phyloP scores from a whole-genome alignment of 37 sponge, comb jelly and placozoan species.

The Aplysina aerophoba region DNA sequence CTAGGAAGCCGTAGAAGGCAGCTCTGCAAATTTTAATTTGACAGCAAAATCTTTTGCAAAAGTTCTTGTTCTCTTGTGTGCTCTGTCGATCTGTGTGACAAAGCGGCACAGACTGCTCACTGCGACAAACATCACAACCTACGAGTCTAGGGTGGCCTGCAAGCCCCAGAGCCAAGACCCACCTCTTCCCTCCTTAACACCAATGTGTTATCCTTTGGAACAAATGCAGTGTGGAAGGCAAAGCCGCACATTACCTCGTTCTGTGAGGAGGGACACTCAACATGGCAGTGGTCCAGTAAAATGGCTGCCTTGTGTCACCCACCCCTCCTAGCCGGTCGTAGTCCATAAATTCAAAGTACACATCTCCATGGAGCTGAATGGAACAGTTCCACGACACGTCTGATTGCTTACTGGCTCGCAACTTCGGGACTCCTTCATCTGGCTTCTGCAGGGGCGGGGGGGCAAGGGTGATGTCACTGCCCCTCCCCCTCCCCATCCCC shows the following conservation, averaged over 20 bases:
- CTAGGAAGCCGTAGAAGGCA: too few species aligned
- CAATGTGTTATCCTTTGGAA: background rate
- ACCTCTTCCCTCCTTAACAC: slow-evolving; percentile 40
- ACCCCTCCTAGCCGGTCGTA: slow-evolving; percentile 37
- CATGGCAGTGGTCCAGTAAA: background rate
- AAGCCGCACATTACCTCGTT: slow-evolving; percentile 38
- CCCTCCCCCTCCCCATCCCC: background rate
- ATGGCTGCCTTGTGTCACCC: background rate
- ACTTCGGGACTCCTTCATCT: slow-evolving; percentile 32
- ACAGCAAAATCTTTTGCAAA: slow-evolving; percentile 40
- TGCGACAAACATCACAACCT: too few species aligned
- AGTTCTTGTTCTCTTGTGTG: slow-evolving; percentile 38
- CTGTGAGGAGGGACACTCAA: background rate
- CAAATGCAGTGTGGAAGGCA: slow-evolving; percentile 34
- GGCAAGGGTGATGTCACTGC: background rate
- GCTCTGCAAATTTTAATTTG: slow-evolving; percentile 36
- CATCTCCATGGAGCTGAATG: slow-evolving; percentile 27
- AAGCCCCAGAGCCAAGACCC: too few species aligned
- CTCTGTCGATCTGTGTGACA: slow-evolving; percentile 41
- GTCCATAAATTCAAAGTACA: slow-evolving; percentile 41
- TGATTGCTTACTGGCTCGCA: slow-evolving; percentile 10
- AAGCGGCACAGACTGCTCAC: background rate
- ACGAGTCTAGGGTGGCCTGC: too few species aligned
- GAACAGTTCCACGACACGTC: slow-evolving; percentile 17
- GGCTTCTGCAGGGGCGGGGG: slow-evolving; percentile 31